Base-by-base conservation (phyloP, 2,113 vertebrate species). In the Rousettus leschenaultii region DNA sequence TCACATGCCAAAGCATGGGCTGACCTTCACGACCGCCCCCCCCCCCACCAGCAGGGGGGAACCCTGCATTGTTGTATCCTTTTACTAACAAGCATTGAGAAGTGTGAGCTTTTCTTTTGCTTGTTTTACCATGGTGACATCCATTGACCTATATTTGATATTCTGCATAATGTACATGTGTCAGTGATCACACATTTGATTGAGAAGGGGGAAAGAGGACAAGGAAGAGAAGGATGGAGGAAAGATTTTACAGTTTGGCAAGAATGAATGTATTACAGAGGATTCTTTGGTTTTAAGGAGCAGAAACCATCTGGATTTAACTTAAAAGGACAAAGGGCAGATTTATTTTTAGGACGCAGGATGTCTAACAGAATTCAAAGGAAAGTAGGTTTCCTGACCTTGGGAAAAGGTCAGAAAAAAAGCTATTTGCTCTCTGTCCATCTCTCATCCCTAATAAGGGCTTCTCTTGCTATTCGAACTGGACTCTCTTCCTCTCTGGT, bases 141-240 rank as follows among this genome's bases (percentile, higher is more conserved):
- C 94, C 95, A 75, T 10, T 96, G 94, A 94, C 97, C 96, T 96
- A 70, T 91, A 95, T 94, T 48, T 91, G 95, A 86, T 87, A 94
- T 78, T 80, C 80, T 63, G 68, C 40, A 5, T 75, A 66, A 90
- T 30, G 30, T 24, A 43, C 79, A 35, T 89, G 96, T 91, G 90
- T 91, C 90, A 95, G 89, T 1, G 3, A 53, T 57, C 78, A 30
- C 70, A 75, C 75, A 15, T 87, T 66, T 83, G 96, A 84, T 66
- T 55, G 79, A 95, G 85, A 74, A 68, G 26, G 66, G 53, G 48
- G 48, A 68, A 19, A 15, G 43, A 33, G 77, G 78, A 63, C 57
- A 5, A 51, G 57, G 79, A 38, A 86, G 63, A 70, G 43, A 45
- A 24, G 55, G 86, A 16, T 11, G 6, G 35, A 21, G 65, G 92